Evolutionary conservation across 2,113 vertebrate species (phyloP).

Genomic region (Leptobrachium ailaonicum): DNA sequence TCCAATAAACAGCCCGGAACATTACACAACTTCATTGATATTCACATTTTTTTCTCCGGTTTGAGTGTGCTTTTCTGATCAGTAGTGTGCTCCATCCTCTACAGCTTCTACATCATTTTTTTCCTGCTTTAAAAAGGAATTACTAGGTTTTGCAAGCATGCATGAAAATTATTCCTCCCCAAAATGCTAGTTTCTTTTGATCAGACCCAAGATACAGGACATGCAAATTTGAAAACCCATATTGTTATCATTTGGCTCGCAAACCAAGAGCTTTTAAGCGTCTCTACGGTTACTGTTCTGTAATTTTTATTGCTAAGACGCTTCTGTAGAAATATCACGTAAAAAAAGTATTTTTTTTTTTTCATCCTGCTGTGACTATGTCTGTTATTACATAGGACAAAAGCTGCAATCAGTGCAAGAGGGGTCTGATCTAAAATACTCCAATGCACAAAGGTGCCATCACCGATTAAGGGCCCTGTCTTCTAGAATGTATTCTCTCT

Average conservation of each 20-base stretch:
- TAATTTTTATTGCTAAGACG: slow-evolving; percentile 41
- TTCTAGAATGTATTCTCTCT: slow-evolving; percentile 7
- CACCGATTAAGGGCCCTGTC: slow-evolving; percentile 1
- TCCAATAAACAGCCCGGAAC: slow-evolving; percentile 10
- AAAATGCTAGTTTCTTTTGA: slow-evolving; percentile 47
- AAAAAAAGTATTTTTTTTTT: slow-evolving; percentile 40
- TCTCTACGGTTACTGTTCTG: slow-evolving; percentile 28
- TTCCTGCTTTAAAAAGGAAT: slow-evolving; percentile 38
- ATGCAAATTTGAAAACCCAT: slow-evolving; percentile 34
- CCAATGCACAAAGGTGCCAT: background rate
- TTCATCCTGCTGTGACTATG: slow-evolving; percentile 44
- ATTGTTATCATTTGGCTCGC: slow-evolving; percentile 23
- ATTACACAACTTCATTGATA: background rate
- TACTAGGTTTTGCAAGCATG: slow-evolving; percentile 40
- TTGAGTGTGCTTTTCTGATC: slow-evolving; percentile 39
- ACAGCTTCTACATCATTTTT: slow-evolving; percentile 20
- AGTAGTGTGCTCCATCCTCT: slow-evolving; percentile 5
- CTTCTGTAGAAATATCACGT: slow-evolving; percentile 29
- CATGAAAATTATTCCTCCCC: slow-evolving; percentile 48
- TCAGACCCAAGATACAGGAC: slow-evolving; percentile 39
- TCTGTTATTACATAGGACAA: slow-evolving; percentile 42
- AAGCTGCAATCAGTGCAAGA: slow-evolving; percentile 41
- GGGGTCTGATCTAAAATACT: slow-evolving; percentile 28
- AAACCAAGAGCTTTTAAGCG: slow-evolving; percentile 32
- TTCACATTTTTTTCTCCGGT: slow-evolving; percentile 8